Evolutionary conservation across 2,797 vertebrate genomes (phyloP).

Genomic region (Sebastiscus tertius): DNA sequence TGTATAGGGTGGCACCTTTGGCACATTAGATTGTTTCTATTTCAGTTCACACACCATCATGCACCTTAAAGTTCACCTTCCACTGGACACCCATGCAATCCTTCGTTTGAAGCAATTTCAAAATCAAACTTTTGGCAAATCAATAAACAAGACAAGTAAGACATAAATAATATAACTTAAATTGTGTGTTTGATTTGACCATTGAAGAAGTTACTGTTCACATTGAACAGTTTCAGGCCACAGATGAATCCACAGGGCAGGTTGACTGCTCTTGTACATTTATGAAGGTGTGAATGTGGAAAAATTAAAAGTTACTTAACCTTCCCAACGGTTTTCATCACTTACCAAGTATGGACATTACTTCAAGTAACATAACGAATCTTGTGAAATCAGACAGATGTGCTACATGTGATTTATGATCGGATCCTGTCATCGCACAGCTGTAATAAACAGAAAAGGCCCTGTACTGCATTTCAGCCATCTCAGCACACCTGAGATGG

Average conservation of each 20-base stretch:
- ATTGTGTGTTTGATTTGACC: constrained; percentile 6
- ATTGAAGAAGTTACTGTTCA: neutral
- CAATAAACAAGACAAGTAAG: neutral
- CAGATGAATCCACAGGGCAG: neutral
- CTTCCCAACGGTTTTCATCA: neutral
- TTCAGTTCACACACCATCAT: neutral
- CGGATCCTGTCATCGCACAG: neutral
- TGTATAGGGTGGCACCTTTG: constrained; percentile 10
- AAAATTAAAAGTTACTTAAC: neutral
- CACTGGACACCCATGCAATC: neutral
- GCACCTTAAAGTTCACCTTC: neutral
- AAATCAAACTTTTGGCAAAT: neutral
- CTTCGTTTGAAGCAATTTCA: neutral
- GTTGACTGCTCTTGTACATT: neutral
- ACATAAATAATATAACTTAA: neutral
- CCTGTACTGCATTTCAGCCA: no score
- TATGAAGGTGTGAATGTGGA: neutral
- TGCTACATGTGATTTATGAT: neutral
- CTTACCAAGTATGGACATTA: neutral
- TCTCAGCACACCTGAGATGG: constrained; percentile 12
- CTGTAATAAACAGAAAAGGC: neutral
- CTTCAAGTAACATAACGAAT: neutral
- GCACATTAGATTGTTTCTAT: neutral
- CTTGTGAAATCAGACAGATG: neutral
- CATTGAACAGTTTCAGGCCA: neutral